Base-by-base conservation (phyloP, 2,888 invertebrate genomes). In the Phyto melanocephala region DNA sequence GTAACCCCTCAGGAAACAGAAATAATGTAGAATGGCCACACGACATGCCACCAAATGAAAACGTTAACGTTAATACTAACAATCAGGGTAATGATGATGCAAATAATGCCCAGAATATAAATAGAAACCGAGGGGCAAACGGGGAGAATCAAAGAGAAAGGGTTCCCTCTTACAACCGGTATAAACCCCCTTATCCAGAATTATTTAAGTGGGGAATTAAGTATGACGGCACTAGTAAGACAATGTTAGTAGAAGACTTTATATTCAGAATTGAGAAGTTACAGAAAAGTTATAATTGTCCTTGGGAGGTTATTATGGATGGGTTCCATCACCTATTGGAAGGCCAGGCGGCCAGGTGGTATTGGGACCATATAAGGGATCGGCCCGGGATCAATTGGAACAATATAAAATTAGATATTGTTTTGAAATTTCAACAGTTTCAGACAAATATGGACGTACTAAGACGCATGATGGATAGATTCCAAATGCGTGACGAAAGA, bases 131-230 rank as follows among this genome's bases (percentile, higher is more conserved):
- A 47, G 47, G 42, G 15, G 15, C 15, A 6, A 42, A n/a, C 6
- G 42, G n/a, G n/a, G n/a, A n/a, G n/a, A n/a, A n/a, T n/a, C n/a
- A n/a, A n/a, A n/a, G n/a, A n/a, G n/a, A n/a, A n/a, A n/a, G n/a
- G n/a, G 28, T 5, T 6, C 28, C 28, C 3, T 3, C 4, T 5
- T 28, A 5, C 6, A 3, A 28, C 3, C 3, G 4, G 42, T 42
- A 42, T 42, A 42, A 15, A 42, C 42, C 42, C 15, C n/a, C n/a
- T n/a, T 42, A 60, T 22, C 24, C 62, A 10, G 42, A 70, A 17
- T 28, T 45, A 6, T 42, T 42, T 15, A 58, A 70, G 20, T 70
- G 70, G 70, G 70, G 56, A n/a, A 45, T 70, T 13, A 56, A 40
- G 15, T 42, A 45, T 15, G 70, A 58, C n/a, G 70, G 58, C 4